Conservation (phyloP, 2,888 invertebrate genomes). For the Erpobdella octoculata region DNA sequence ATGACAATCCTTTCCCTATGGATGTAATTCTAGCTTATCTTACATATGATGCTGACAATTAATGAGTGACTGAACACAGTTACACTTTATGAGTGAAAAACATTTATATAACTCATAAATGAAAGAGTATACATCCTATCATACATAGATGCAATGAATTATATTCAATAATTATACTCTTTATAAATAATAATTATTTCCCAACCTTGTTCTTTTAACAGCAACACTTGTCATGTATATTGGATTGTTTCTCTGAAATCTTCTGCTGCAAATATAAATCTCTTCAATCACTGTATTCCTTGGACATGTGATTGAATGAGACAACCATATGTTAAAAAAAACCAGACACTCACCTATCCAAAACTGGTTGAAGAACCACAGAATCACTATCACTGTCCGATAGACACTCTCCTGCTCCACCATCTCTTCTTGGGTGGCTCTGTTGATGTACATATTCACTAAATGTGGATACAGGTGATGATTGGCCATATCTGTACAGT, state of each 20-base stretch:
- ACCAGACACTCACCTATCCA: neutral
- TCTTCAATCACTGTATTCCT: too few species aligned
- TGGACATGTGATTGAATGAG: too few species aligned
- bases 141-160: neutral
- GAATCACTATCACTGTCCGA: neutral
- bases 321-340: neutral
- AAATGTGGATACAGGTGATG: neutral
- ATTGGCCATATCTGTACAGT: too few species aligned
- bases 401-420: neutral
- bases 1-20: too few species aligned
- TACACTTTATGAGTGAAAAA: too few species aligned
- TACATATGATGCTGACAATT: too few species aligned
- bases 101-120: too few species aligned
- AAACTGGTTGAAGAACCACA: neutral
- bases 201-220: neutral
- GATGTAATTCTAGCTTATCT: too few species aligned
- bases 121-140: too few species aligned
- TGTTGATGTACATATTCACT: too few species aligned
- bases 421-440: neutral
- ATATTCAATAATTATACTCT: neutral
- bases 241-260: slow-evolving; percentile 7
- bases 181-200: neutral
- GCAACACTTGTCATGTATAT: slow-evolving; percentile 14
- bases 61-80: too few species aligned
- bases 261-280: neutral